Percentiles rank a stretch among this genome's conserved stretches.
phyloP scores from a whole-genome alignment of 2,888 invertebrate genomes.

The Melipona beecheii region DNA sequence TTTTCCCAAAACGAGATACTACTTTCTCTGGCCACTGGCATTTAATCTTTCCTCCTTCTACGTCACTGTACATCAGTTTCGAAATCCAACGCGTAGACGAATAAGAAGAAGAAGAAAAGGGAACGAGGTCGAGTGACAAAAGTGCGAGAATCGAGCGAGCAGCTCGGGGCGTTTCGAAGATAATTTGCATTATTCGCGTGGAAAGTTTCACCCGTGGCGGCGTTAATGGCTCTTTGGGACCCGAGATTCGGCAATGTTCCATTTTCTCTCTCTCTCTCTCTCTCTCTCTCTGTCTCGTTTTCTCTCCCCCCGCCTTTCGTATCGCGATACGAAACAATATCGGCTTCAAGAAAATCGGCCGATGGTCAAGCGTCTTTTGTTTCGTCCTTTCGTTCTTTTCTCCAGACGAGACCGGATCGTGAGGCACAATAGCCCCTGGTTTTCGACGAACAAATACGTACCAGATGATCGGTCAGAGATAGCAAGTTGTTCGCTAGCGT shows the following conservation, averaged over 20 bases:
- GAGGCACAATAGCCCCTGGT: conserved; percentile 11
- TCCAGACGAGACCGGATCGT: neutral
- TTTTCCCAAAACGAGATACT: too few species aligned
- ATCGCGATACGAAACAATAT: neutral
- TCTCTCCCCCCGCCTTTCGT: neutral
- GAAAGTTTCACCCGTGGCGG: conserved; percentile 56
- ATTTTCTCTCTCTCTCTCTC: conserved; percentile 40
- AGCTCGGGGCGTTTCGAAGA: conserved; percentile 62
- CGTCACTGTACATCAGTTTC: neutral
- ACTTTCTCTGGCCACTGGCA: too few species aligned
- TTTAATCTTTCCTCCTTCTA: too few species aligned
- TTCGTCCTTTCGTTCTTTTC: conserved; percentile 16
- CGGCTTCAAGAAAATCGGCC: neutral
- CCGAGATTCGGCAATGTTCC: conserved; percentile 65
- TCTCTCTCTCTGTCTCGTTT: neutral
- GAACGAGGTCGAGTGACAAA: conserved; percentile 34
- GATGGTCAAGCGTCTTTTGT: conserved; percentile 4
- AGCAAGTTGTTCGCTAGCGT: conserved; percentile 13
- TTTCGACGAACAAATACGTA: conserved; percentile 9
- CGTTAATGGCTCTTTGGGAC: conserved; percentile 69
- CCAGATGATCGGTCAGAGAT: neutral
- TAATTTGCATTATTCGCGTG: conserved; percentile 72
- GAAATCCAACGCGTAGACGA: neutral
- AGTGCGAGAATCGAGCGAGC: conserved; percentile 59
- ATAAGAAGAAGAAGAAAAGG: conserved; percentile 6